Percentiles rank a stretch among this genome's conserved stretches.
These are phyloP conservation scores for Solea solea DNA, from an alignment of 2,113 vertebrate genomes.

Conservation along the genomic window DNA sequence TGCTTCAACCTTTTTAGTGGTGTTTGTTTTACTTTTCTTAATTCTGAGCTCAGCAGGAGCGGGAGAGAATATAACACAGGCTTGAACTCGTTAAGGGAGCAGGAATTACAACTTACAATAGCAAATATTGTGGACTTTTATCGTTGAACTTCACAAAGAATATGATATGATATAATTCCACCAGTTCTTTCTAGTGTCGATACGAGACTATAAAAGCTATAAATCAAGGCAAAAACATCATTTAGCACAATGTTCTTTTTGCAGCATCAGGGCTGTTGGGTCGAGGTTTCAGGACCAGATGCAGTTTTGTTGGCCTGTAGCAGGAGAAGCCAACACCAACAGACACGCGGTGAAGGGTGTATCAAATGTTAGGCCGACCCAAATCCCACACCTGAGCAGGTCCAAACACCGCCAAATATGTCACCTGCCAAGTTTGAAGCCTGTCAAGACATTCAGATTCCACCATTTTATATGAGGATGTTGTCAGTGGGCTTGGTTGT, in stretches of 20 bases:
- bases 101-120: conserved; percentile 6
- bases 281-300: too few relatives aligned
- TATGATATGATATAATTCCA: background rate
- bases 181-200: background rate
- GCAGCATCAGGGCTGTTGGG: too few relatives aligned
- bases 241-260: background rate
- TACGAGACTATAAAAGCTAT: background rate
- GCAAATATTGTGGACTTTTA: background rate
- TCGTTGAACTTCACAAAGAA: background rate
- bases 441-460: too few relatives aligned
- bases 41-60: conserved; percentile 12
- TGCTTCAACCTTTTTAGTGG: background rate
- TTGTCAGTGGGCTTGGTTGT: too few relatives aligned
- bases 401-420: too few relatives aligned
- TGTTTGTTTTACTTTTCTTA: conserved; percentile 1
- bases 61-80: background rate
- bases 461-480: too few relatives aligned
- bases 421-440: too few relatives aligned
- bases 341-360: too few relatives aligned
- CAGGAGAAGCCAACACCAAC: background rate
- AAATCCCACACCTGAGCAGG: too few relatives aligned
- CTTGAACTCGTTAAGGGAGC: conserved; percentile 9
- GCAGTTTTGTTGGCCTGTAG: too few relatives aligned
- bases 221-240: background rate
- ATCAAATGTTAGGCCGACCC: too few relatives aligned